Evolutionary conservation across 2,888 invertebrate species (phyloP).

Genomic region (Tachina lurida): DNA sequence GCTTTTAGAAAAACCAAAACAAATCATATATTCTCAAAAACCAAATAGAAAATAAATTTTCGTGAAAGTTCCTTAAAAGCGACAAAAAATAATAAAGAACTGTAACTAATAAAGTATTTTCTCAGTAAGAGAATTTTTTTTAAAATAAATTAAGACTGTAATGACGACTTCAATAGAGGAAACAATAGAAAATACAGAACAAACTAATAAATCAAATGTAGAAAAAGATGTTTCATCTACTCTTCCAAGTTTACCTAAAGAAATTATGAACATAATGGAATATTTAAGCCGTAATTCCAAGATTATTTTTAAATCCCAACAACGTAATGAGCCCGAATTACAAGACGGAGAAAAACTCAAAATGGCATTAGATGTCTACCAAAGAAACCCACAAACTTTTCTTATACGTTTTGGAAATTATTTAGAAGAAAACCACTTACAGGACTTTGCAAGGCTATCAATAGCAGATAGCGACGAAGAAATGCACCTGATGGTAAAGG

Average conservation of each 20-base stretch:
- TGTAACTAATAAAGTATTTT: no score
- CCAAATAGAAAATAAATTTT: no score
- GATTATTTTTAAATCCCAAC: slow-evolving; percentile 91
- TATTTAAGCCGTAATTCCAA: slow-evolving; percentile 76
- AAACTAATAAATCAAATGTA: background rate
- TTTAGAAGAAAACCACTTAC: slow-evolving; percentile 87
- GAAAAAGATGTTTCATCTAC: background rate
- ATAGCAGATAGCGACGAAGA: slow-evolving; percentile 83
- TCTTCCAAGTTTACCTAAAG: slow-evolving; percentile 63
- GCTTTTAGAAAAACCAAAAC: no score
- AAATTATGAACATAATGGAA: slow-evolving; percentile 77
- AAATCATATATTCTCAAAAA: no score
- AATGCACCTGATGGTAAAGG: slow-evolving; percentile 86
- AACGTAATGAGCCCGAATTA: slow-evolving; percentile 90
- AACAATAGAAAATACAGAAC: slow-evolving; percentile 1
- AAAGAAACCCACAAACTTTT: slow-evolving; percentile 88
- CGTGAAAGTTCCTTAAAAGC: slow-evolving; percentile 4
- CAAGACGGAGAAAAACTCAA: slow-evolving; percentile 87
- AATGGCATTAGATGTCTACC: slow-evolving; percentile 87
- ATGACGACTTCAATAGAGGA: slow-evolving; percentile 51
- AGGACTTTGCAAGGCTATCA: slow-evolving; percentile 85
- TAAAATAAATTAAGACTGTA: background rate
- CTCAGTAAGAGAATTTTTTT: no score
- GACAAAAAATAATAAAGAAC: background rate
- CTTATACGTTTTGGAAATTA: slow-evolving; percentile 90